phyloP scores from a whole-genome alignment of 2,888 invertebrate species.

The Drosophila mimica region DNA sequence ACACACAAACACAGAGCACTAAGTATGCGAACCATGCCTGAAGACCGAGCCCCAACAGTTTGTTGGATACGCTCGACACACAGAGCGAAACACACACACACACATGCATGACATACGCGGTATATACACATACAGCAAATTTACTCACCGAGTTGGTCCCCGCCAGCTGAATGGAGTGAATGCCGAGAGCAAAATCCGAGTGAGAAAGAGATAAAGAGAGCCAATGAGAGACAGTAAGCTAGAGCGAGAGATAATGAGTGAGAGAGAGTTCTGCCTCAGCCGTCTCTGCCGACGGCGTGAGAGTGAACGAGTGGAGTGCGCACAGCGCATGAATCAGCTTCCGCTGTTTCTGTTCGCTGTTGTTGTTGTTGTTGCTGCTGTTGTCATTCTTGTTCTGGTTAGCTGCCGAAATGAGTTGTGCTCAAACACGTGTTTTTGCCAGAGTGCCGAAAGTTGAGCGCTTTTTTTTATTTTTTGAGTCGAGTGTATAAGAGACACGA shows the following conservation, averaged over 20 bases:
- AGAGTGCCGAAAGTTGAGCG: slow-evolving; percentile 35
- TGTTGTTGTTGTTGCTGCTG: slow-evolving; percentile 28
- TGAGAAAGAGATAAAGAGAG: slow-evolving; percentile 9
- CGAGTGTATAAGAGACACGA: slow-evolving; percentile 30
- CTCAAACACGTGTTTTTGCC: slow-evolving; percentile 65
- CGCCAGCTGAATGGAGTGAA: slow-evolving; percentile 52
- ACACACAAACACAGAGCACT: slow-evolving; percentile 12
- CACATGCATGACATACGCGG: slow-evolving; percentile 6
- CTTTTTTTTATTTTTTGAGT: slow-evolving; percentile 26
- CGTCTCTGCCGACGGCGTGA: slow-evolving; percentile 13
- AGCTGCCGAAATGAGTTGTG: slow-evolving; percentile 44
- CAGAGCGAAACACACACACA: slow-evolving; percentile 22
- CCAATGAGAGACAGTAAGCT: slow-evolving; percentile 21
- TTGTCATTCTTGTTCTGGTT: slow-evolving; percentile 50
- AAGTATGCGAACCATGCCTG: slow-evolving; percentile 32
- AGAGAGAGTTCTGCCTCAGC: slow-evolving; percentile 39
- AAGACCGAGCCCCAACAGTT: slow-evolving; percentile 66
- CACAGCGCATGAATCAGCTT: slow-evolving; percentile 76
- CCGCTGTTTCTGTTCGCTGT: slow-evolving; percentile 61
- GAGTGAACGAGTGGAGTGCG: slow-evolving; percentile 47
- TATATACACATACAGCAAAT: slow-evolving; percentile 45
- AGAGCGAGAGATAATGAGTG: slow-evolving; percentile 40
- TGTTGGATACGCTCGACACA: slow-evolving; percentile 57
- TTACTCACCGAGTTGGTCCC: slow-evolving; percentile 61
- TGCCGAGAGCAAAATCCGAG: slow-evolving; percentile 30